Conservation (phyloP, 2,113 vertebrate genomes). For the Gadus chalcogrammus region DNA sequence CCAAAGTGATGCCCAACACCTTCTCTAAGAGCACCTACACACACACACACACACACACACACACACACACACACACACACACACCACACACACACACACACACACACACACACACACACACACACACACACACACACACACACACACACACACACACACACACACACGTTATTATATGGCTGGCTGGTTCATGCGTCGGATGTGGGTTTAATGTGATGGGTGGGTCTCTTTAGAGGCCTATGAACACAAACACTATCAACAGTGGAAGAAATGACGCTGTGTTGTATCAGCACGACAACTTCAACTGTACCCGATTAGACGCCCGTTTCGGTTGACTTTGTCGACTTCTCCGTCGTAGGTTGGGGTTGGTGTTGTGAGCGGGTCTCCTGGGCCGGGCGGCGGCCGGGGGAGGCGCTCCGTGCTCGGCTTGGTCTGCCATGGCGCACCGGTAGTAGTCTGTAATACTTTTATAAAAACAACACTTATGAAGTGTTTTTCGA, state of each 20-base stretch:
- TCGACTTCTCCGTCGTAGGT: constrained; percentile 34
- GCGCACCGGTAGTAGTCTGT: no score
- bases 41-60: not conserved
- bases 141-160: constrained; percentile 3
- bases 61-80: not conserved
- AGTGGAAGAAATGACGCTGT: not conserved
- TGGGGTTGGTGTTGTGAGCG: not conserved
- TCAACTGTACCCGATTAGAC: constrained; percentile 5
- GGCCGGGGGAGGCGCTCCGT: not conserved
- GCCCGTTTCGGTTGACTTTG: constrained; percentile 34
- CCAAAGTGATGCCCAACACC: constrained; percentile 81
- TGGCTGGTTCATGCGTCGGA: no score
- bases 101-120: not conserved
- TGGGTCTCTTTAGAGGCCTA: no score
- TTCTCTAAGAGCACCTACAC: constrained; percentile 81
- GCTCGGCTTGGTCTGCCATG: no score
- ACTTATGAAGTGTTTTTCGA: no score
- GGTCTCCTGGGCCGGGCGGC: not conserved
- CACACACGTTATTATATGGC: not conserved
- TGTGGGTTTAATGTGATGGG: no score
- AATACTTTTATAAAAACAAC: no score
- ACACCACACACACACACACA: no score
- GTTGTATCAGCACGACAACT: not conserved
- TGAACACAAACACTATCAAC: not conserved
- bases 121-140: not conserved